phyloP scores from a whole-genome alignment of 2,797 vertebrate genomes.

The Capromys pilorides region DNA sequence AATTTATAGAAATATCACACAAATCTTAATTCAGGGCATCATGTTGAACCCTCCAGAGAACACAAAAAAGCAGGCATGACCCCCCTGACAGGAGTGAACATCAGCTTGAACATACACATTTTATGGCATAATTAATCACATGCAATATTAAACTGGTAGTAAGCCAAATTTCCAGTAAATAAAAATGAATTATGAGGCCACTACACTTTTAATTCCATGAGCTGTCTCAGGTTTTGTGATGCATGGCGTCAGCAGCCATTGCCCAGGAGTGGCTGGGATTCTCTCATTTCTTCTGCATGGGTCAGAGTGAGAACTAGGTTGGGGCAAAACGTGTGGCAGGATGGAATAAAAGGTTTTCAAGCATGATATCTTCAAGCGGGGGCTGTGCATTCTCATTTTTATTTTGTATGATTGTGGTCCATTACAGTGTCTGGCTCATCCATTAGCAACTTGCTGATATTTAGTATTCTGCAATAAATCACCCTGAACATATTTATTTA shows the following conservation, averaged over 20 bases:
- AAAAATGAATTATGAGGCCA: slow-evolving; percentile 38
- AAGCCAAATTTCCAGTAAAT: slow-evolving; percentile 58
- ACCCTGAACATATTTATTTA: slow-evolving; percentile 39
- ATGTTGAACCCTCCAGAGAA: not conserved
- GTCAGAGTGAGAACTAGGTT: not conserved
- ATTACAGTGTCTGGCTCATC: not conserved
- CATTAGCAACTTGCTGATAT: not conserved
- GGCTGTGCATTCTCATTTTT: not conserved
- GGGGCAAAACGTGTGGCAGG: no score
- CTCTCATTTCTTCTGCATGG: not conserved
- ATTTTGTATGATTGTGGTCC: not conserved
- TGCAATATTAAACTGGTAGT: slow-evolving; percentile 3
- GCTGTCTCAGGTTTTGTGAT: not conserved
- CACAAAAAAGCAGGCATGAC: slow-evolving; percentile 4
- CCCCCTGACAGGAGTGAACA: slow-evolving; percentile 3
- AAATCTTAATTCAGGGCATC: not conserved
- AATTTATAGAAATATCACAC: slow-evolving; percentile 73
- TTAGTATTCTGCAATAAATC: slow-evolving; percentile 46
- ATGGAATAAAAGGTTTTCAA: not conserved
- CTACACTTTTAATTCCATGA: slow-evolving; percentile 5
- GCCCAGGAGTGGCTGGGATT: not conserved
- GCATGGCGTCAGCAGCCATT: not conserved
- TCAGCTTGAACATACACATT: not conserved
- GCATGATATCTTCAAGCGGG: accelerated
- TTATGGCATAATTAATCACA: slow-evolving; percentile 60